A percentile compares a stretch with the other conserved stretches of the same genome.
These are phyloP conservation scores for Percopsis omiscomaycus DNA, from an alignment of 2,797 vertebrate species.

Conservation along the genomic window DNA sequence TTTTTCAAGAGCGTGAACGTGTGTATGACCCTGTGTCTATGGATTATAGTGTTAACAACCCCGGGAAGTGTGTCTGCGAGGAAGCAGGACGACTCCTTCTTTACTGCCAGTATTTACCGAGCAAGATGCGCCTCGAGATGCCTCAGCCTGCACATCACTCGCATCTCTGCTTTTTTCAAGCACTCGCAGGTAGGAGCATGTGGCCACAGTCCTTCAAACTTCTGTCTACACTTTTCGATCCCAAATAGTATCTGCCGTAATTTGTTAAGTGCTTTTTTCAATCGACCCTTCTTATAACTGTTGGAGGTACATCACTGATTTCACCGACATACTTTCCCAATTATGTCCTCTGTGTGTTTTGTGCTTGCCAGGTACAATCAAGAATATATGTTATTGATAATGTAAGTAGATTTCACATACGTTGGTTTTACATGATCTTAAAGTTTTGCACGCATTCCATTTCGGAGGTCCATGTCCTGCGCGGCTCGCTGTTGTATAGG, in stretches of 20 bases:
- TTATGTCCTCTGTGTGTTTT: too few relatives aligned
- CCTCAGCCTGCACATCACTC: conserved; percentile 95
- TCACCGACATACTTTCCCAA: too few relatives aligned
- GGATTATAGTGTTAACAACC: conserved; percentile 81
- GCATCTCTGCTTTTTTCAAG: conserved; percentile 91
- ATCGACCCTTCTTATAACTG: too few relatives aligned
- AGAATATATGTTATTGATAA: too few relatives aligned
- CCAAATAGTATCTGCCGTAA: too few relatives aligned
- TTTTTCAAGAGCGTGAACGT: conserved; percentile 70
- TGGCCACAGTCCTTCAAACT: conserved; percentile 18
- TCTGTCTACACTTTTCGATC: neutral
- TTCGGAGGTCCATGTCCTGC: too few relatives aligned
- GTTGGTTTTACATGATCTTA: too few relatives aligned
- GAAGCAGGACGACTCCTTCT: conserved; percentile 86
- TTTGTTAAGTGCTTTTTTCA: too few relatives aligned
- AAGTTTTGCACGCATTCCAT: too few relatives aligned
- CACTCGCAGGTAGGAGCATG: conserved; percentile 85
- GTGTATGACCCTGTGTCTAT: conserved; percentile 78
- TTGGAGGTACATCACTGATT: too few relatives aligned
- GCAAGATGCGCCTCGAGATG: conserved; percentile 93
- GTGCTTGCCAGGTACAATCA: too few relatives aligned
- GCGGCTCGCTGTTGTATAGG: neutral
- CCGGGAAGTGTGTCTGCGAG: conserved; percentile 72
- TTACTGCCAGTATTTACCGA: conserved; percentile 80
- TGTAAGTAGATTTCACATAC: too few relatives aligned